Evolutionary conservation across 1,140 invertebrate species (phyloP), one percentile per base, ranked within the genome.

Genomic region (Penaeus japonicus): DNA sequence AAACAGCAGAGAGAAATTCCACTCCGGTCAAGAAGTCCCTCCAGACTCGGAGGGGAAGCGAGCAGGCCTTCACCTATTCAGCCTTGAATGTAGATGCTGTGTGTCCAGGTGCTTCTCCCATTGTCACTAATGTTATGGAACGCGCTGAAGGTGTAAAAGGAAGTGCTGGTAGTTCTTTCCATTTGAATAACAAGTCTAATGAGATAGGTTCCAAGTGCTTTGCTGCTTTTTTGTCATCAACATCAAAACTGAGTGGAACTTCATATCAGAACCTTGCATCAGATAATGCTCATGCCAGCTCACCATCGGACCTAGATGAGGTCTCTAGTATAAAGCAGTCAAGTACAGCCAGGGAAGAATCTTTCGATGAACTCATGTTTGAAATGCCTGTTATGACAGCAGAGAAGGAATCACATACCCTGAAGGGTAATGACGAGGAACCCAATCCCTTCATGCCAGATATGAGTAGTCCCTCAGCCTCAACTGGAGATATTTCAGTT

Each of bases 191-290:
- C 22, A 82, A 62, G 17, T 82, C 80, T 7, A 82, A 82, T 82
- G 80, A 82, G 55, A 62, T 84, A 12, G 57, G 81, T 24, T 47
- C 81, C 22, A 70, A 84, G 35, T 65, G 57, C 53, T 70, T 84
- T 62, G 81, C 59, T 62, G 81, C 81, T 84, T 84, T 84, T 62
- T 39, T 84, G 59, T 82, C 80, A 27, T 84, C 59, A 84, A 70
- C 55, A 10, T 70, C 59, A 24, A 84, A 84, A 24, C 5, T 59
- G 24, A 84, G 15, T 65, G 59, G 81, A 65, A 39, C 57, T 24
- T 84, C 81, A 47, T 84, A 70, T 47, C 81, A 84, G 32, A 84
- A 84, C 35, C 32, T 84, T 32, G n/a, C 27, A 35, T 84, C 59
- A 47, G 81, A n/a, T 24, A 62, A 12, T 7, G 32, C 27, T 35